Conservation (phyloP, 2,888 invertebrate species). For the Rugalucina vietnamica region DNA sequence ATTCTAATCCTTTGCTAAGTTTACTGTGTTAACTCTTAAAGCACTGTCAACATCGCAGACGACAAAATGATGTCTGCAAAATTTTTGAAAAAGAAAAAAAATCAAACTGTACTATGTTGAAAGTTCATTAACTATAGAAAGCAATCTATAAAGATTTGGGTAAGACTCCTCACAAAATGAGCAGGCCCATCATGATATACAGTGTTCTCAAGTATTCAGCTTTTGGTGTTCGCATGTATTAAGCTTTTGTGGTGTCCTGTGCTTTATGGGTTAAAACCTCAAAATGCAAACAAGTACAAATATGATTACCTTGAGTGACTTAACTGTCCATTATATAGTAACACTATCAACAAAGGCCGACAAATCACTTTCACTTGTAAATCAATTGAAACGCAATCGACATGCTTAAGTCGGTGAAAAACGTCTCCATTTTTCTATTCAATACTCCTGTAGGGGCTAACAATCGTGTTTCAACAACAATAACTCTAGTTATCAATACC, state of each 20-base stretch:
- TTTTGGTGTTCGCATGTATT: too few relatives aligned
- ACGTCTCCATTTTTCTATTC: conserved; percentile 2
- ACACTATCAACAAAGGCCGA: conserved; percentile 11
- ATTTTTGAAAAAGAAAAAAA: too few relatives aligned
- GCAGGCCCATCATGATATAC: too few relatives aligned
- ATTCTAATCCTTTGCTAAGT: conserved; percentile 3
- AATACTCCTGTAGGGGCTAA: conserved; percentile 2
- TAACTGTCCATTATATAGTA: conserved; percentile 3
- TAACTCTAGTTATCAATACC: conserved; percentile 2
- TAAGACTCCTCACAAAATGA: too few relatives aligned
- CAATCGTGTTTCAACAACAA: conserved; percentile 9
- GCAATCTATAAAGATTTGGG: too few relatives aligned
- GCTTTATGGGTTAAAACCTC: too few relatives aligned
- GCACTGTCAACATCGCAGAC: too few relatives aligned
- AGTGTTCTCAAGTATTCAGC: too few relatives aligned
- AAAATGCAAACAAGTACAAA: conserved; percentile 6
- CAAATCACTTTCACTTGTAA: conserved; percentile 17
- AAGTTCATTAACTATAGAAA: too few relatives aligned
- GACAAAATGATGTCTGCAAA: too few relatives aligned
- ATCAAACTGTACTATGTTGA: too few relatives aligned
- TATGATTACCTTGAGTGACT: conserved; percentile 11
- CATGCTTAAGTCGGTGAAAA: conserved; percentile 20
- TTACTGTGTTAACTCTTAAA: conserved; percentile 1
- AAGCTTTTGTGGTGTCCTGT: too few relatives aligned
- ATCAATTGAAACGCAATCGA: not conserved